Evolutionary conservation across 1,140 invertebrate species (phyloP).

Genomic region (Drosophila kanapiae): DNA sequence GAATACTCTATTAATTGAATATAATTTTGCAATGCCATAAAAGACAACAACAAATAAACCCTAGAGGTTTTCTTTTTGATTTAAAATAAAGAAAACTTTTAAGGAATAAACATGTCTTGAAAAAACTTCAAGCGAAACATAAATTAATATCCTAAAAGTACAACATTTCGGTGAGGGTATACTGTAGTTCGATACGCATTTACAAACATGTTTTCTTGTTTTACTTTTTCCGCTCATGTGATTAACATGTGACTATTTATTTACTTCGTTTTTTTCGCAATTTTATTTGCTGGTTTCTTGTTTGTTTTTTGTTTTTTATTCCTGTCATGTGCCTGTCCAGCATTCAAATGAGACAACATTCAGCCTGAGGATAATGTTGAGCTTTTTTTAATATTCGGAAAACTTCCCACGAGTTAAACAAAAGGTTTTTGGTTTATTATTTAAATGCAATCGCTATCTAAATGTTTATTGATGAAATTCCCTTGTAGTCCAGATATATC

Average conservation of each 20-base stretch:
- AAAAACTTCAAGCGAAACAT: neutral
- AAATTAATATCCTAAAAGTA: neutral
- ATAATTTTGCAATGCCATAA: too few relatives aligned
- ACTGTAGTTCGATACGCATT: slow-evolving; percentile 3
- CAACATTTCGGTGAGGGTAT: slow-evolving; percentile 18
- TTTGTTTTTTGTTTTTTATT: slow-evolving; percentile 16
- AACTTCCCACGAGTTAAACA: slow-evolving; percentile 5
- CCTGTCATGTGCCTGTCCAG: slow-evolving; percentile 28
- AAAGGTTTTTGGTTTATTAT: neutral
- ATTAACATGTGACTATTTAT: slow-evolving; percentile 45
- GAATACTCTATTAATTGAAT: neutral
- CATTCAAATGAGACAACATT: slow-evolving; percentile 11
- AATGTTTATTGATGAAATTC: slow-evolving; percentile 5
- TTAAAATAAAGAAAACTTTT: neutral
- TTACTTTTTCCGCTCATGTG: slow-evolving; percentile 44
- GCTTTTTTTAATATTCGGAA: slow-evolving; percentile 1
- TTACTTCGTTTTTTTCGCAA: slow-evolving; percentile 2
- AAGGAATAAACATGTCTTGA: neutral
- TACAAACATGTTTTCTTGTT: slow-evolving; percentile 33
- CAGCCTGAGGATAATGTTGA: slow-evolving; percentile 8
- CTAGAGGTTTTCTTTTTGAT: too few relatives aligned
- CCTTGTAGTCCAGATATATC: slow-evolving; percentile 21
- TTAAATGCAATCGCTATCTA: neutral
- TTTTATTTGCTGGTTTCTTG: slow-evolving; percentile 25
- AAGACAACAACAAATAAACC: too few relatives aligned